These are phyloP conservation scores for Acanthochromis polyacanthus DNA, from an alignment of 2,113 vertebrate species.

Conservation along the genomic window DNA sequence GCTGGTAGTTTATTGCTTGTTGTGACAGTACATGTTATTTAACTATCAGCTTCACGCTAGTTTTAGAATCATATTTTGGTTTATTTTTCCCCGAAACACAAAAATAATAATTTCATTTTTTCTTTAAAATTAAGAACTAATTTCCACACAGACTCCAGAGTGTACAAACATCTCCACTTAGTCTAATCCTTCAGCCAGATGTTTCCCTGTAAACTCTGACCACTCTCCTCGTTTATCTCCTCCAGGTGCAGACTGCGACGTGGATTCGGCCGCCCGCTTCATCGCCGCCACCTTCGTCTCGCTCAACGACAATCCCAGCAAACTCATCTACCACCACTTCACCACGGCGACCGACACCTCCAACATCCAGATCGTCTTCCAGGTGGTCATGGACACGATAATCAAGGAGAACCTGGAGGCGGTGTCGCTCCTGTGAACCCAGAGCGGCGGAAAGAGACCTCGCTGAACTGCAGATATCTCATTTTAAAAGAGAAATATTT, in stretches of 20 bases:
- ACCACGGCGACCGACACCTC: slow-evolving; percentile 87
- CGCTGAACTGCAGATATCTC: background rate
- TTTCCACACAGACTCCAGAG: no score
- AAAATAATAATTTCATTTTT: no score
- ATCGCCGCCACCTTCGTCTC: slow-evolving; percentile 81
- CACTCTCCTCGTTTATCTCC: background rate
- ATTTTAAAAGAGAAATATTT: slow-evolving; percentile 1
- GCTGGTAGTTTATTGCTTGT: no score
- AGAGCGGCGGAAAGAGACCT: background rate
- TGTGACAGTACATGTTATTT: no score
- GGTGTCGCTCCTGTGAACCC: slow-evolving; percentile 79
- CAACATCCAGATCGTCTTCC: slow-evolving; percentile 86
- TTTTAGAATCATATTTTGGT: no score
- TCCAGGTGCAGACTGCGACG: slow-evolving; percentile 84
- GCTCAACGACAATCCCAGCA: slow-evolving; percentile 72
- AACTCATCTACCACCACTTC: slow-evolving; percentile 86
- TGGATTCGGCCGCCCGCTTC: slow-evolving; percentile 84
- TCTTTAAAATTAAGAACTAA: no score
- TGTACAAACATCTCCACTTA: no score
- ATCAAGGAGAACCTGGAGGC: slow-evolving; percentile 86
- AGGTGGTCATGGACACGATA: slow-evolving; percentile 88
- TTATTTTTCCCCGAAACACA: no score
- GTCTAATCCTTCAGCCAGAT: background rate
- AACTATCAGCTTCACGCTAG: no score
- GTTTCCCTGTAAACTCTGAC: background rate